Evolutionary conservation across 2,113 vertebrate species (phyloP).

Genomic region (Pseudopipra pipra): DNA sequence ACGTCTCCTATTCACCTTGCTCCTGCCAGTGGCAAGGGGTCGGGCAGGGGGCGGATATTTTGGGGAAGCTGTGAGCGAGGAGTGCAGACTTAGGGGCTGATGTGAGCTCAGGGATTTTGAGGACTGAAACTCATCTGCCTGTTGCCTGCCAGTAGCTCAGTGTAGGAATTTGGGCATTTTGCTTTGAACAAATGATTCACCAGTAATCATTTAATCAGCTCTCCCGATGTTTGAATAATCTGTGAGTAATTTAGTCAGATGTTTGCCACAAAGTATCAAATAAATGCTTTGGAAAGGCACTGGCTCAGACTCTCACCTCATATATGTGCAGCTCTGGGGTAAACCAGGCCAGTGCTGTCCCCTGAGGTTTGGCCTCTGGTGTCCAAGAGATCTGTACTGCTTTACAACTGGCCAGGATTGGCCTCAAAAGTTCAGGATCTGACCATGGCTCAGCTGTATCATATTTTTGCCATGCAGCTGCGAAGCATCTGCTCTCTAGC

Average conservation of each 20-base stretch:
- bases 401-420: background rate
- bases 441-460: background rate
- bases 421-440: background rate
- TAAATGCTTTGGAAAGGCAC: background rate
- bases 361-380: background rate
- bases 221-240: background rate
- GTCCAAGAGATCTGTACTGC: background rate
- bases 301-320: background rate
- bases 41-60: background rate
- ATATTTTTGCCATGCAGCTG: background rate
- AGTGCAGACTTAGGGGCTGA: background rate
- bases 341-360: background rate
- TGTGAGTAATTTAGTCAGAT: constrained; percentile 38
- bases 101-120: background rate
- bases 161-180: constrained; percentile 33
- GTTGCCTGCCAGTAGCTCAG: background rate
- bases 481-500: background rate
- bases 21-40: constrained; percentile 2
- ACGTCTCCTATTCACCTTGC: constrained; percentile 52
- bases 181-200: constrained; percentile 56
- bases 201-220: constrained; percentile 37
- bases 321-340: background rate
- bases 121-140: background rate
- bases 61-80: background rate
- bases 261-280: constrained; percentile 8